Evolutionary conservation across 2,113 vertebrate genomes (phyloP).

Genomic region (Entelurus aequoreus): DNA sequence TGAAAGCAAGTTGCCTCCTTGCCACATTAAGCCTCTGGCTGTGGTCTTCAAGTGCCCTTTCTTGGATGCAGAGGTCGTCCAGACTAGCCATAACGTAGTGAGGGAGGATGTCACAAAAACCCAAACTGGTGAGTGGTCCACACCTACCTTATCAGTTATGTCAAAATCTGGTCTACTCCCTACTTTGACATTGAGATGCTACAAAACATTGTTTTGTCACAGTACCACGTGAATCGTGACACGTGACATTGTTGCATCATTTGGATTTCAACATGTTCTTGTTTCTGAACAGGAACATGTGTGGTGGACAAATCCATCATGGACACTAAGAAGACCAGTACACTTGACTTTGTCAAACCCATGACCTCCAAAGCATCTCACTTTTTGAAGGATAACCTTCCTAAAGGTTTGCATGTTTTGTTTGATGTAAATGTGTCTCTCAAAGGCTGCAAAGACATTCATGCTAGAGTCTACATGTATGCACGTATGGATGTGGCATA

Average conservation of each 20-base stretch:
- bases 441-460: too few species aligned
- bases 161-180: neutral
- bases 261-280: too few species aligned
- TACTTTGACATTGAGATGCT: too few species aligned
- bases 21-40: constrained; percentile 45
- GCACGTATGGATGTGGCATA: too few species aligned
- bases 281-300: constrained; percentile 24
- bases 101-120: constrained; percentile 83
- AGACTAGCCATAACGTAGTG: constrained; percentile 76
- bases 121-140: constrained; percentile 26
- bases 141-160: neutral
- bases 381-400: constrained; percentile 86
- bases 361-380: constrained; percentile 76
- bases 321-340: constrained; percentile 15
- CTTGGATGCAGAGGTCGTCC: constrained; percentile 84
- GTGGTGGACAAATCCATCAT: constrained; percentile 14
- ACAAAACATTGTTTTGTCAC: constrained; percentile 4
- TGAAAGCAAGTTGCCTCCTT: constrained; percentile 43
- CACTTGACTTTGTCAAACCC: constrained; percentile 67
- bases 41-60: constrained; percentile 82
- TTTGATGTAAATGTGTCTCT: too few species aligned
- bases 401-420: constrained; percentile 43
- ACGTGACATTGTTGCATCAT: neutral
- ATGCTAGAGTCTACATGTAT: too few species aligned
- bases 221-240: neutral